Percentiles rank a stretch among this genome's conserved stretches.
Evolutionary conservation across 2,797 vertebrate genomes (phyloP).

Genomic region (Distichodus sexfasciatus): DNA sequence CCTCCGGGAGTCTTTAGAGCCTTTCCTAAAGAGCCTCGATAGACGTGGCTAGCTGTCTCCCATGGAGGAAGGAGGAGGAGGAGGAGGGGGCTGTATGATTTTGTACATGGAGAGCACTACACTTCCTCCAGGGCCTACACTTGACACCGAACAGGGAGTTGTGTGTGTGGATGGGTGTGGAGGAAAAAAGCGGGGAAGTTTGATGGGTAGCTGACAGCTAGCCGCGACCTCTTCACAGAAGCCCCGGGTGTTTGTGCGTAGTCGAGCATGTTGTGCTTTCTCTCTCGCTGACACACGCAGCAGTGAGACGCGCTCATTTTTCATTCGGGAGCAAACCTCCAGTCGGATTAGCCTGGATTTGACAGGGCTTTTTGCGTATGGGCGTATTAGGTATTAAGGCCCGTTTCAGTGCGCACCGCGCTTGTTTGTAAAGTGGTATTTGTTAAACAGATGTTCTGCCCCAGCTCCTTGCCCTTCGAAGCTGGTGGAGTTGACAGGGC

Average conservation of each 20-base stretch:
- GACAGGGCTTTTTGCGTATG: conserved; percentile 30
- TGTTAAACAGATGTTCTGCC: conserved; percentile 50
- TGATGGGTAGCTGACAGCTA: conserved; percentile 43
- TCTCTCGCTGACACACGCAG: conserved; percentile 26
- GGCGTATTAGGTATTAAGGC: conserved; percentile 12
- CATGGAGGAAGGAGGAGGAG: conserved; percentile 6
- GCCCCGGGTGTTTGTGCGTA: conserved; percentile 33
- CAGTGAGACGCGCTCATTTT: conserved; percentile 20
- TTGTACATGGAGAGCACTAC: conserved; percentile 48
- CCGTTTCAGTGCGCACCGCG: background rate
- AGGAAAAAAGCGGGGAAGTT: background rate
- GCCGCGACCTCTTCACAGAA: conserved; percentile 34
- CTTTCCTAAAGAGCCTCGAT: conserved; percentile 35
- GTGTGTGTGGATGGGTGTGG: conserved; percentile 12
- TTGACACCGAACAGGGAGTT: conserved; percentile 59
- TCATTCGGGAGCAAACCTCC: conserved; percentile 18
- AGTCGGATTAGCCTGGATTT: conserved; percentile 25
- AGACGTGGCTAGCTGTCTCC: conserved; percentile 38
- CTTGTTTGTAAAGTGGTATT: conserved; percentile 37
- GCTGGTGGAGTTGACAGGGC: conserved; percentile 21
- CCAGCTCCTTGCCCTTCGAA: conserved; percentile 26
- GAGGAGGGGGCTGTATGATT: conserved; percentile 37
- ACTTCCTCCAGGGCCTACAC: conserved; percentile 60
- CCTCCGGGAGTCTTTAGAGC: conserved; percentile 58
- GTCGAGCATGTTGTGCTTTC: conserved; percentile 32